A percentile compares a stretch with the other conserved stretches of the same genome.
Conservation (phyloP, 1,140 invertebrate genomes). For the Drosophila bifasciata region DNA sequence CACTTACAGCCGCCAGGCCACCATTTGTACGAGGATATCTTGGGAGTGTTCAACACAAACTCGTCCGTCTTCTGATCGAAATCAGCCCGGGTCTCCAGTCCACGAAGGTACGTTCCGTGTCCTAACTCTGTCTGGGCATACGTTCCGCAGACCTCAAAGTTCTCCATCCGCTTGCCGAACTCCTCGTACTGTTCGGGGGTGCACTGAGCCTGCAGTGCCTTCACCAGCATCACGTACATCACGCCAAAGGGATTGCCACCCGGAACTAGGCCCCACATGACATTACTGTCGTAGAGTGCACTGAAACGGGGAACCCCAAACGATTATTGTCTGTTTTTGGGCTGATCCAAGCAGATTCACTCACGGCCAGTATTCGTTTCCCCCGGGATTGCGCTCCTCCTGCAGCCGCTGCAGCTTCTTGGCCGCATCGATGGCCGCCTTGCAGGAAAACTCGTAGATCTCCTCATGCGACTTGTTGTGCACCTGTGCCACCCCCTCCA, state of each 20-base stretch:
- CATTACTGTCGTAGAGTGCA: constrained; percentile 33
- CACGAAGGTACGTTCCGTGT: constrained; percentile 96
- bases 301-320: constrained; percentile 12
- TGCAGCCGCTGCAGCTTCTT: constrained; percentile 89
- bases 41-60: constrained; percentile 95
- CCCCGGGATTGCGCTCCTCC: constrained; percentile 87
- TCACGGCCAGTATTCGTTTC: constrained; percentile 88
- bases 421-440: constrained; percentile 89
- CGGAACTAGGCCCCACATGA: constrained; percentile 84
- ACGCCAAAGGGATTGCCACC: constrained; percentile 92
- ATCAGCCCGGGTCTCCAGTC: constrained; percentile 95
- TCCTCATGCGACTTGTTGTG: constrained; percentile 68
- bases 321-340: background rate
- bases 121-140: constrained; percentile 98
- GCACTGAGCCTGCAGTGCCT: constrained; percentile 93
- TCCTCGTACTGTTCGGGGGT: constrained; percentile 93
- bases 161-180: constrained; percentile 90
- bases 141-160: constrained; percentile 93
- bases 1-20: constrained; percentile 96
- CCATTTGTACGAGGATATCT: constrained; percentile 95
- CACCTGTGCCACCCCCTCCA: constrained; percentile 23
- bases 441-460: constrained; percentile 57
- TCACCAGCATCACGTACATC: constrained; percentile 96
- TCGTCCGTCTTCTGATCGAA: constrained; percentile 94
- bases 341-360: background rate